Conservation (phyloP, 2,113 vertebrate genomes). For the Alectura lathami region DNA sequence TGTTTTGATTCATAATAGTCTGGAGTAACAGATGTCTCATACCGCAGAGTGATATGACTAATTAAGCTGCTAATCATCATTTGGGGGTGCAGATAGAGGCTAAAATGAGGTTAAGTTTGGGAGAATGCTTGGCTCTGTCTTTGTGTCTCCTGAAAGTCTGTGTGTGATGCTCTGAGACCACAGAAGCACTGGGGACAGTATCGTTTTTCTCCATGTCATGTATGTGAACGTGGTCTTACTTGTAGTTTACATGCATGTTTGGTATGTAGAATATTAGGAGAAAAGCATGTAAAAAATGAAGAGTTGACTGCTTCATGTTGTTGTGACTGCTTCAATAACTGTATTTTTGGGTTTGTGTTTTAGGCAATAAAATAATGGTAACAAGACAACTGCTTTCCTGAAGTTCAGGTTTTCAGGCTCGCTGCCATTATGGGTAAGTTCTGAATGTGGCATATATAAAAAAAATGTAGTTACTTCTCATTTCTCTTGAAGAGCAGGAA, state of each 20-base stretch:
- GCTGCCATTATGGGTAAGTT: conserved; percentile 90
- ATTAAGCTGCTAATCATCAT: background rate
- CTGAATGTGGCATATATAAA: background rate
- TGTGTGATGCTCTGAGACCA: background rate
- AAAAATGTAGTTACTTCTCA: conserved; percentile 7
- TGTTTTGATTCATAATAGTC: background rate
- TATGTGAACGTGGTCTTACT: background rate
- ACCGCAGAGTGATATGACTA: background rate
- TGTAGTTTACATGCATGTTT: background rate
- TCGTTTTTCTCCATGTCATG: background rate
- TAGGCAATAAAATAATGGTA: conserved; percentile 86
- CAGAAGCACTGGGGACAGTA: background rate
- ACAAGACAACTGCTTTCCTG: conserved; percentile 85
- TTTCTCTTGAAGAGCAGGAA: background rate
- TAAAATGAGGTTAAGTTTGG: background rate
- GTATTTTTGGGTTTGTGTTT: background rate
- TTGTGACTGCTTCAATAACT: background rate
- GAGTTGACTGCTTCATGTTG: background rate
- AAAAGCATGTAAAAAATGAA: background rate
- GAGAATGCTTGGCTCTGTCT: background rate
- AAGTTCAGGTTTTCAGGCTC: conserved; percentile 80
- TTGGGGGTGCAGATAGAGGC: background rate
- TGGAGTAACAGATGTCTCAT: background rate
- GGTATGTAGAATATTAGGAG: background rate
- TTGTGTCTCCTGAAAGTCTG: background rate